These are phyloP conservation scores for Galagoides demidoff DNA, from an alignment of 2,797 vertebrate genomes.

Conservation along the genomic window DNA sequence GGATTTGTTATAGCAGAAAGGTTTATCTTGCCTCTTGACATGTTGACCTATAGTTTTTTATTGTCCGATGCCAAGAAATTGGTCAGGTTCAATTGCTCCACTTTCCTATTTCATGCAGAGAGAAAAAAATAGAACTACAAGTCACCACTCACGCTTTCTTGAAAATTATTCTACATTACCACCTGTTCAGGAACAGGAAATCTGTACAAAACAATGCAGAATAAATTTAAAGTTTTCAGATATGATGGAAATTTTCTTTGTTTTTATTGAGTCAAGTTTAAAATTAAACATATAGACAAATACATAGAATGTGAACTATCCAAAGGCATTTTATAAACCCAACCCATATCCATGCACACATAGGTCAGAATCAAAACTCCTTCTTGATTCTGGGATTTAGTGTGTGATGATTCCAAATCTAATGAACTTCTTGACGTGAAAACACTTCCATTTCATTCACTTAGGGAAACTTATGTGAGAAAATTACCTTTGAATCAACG, in stretches of 20 bases:
- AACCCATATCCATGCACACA: not conserved
- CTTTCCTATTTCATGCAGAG: not conserved
- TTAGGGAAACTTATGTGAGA: not conserved
- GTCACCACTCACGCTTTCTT: not conserved
- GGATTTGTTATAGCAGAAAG: not conserved
- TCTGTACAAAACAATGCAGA: not conserved
- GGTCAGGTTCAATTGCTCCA: not conserved
- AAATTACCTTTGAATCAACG: slow-evolving; percentile 7
- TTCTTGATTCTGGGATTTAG: not conserved
- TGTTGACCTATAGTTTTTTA: not conserved
- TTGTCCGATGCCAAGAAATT: not conserved
- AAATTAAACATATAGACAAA: not conserved
- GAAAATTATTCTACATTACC: not conserved
- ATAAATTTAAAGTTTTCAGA: not conserved
- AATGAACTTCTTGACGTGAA: not conserved
- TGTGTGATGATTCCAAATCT: not conserved
- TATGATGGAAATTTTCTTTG: not conserved
- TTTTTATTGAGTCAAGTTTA: not conserved
- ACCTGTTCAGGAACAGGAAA: not conserved
- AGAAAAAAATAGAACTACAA: not conserved
- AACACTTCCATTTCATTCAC: not conserved
- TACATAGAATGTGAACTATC: not conserved
- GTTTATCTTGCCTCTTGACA: not conserved
- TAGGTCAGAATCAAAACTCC: slow-evolving; percentile 11
- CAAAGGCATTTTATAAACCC: not conserved